Percentiles rank a stretch among this genome's conserved stretches.
Evolutionary conservation across 1,140 invertebrate species (phyloP).

Genomic region (Bombus superbus): DNA sequence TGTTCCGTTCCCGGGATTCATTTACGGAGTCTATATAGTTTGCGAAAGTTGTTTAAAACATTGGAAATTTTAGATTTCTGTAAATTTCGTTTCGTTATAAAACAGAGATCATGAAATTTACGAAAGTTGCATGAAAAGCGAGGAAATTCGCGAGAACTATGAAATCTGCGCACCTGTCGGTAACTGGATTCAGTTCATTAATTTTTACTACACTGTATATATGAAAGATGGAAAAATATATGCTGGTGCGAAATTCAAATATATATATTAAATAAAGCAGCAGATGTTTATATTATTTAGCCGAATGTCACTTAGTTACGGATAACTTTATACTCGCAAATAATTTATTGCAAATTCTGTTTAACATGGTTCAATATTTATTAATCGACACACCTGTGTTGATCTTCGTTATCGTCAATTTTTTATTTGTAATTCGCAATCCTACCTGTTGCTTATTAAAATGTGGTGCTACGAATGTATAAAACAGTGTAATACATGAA

Average conservation of each 20-base stretch:
- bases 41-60: background rate
- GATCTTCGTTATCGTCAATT: background rate
- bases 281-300: background rate
- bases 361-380: background rate
- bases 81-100: background rate
- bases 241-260: background rate
- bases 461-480: background rate
- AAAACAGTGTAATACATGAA: background rate
- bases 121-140: background rate
- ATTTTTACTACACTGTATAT: background rate
- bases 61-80: background rate
- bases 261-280: background rate
- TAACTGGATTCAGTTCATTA: background rate
- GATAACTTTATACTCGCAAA: background rate
- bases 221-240: background rate
- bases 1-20: background rate
- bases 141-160: background rate
- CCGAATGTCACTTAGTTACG: background rate
- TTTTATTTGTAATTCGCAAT: background rate
- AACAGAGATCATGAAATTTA: background rate
- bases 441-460: conserved; percentile 3
- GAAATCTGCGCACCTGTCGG: background rate
- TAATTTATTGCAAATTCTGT: background rate
- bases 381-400: background rate
- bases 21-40: background rate